These are phyloP conservation scores for Valencia hispanica DNA, from an alignment of 2,797 vertebrate genomes.

Conservation along the genomic window DNA sequence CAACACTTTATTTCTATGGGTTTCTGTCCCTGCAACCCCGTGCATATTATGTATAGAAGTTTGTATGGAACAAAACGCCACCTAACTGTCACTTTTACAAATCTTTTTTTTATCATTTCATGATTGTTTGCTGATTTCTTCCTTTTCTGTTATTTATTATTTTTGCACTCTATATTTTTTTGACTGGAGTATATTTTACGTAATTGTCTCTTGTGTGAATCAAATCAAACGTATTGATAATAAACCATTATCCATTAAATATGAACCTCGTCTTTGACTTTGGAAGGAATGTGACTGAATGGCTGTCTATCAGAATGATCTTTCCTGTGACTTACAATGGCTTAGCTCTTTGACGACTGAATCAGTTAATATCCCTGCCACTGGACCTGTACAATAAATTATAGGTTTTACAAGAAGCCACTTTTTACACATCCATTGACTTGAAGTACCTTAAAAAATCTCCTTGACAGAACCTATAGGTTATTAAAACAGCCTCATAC, in stretches of 20 bases:
- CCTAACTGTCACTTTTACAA: constrained; percentile 46
- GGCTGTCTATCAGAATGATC: too few relatives aligned
- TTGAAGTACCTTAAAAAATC: too few relatives aligned
- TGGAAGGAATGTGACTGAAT: not conserved
- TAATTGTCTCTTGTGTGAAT: constrained; percentile 56
- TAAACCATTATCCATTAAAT: constrained; percentile 71
- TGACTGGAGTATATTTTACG: constrained; percentile 52
- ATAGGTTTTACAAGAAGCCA: too few relatives aligned
- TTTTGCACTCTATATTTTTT: constrained; percentile 37
- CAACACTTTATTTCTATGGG: constrained; percentile 26
- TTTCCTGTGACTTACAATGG: too few relatives aligned
- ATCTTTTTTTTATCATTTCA: constrained; percentile 53
- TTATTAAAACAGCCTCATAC: too few relatives aligned
- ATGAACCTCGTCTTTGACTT: not conserved
- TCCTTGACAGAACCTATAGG: too few relatives aligned
- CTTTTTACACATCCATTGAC: too few relatives aligned
- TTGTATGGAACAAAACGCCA: constrained; percentile 10
- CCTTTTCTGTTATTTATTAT: constrained; percentile 71
- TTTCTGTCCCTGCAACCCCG: constrained; percentile 22
- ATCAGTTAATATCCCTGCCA: too few relatives aligned
- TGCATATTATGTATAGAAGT: constrained; percentile 49
- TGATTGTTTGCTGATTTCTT: constrained; percentile 31
- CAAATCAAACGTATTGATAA: constrained; percentile 62
- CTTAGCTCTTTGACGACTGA: too few relatives aligned
- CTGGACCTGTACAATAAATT: too few relatives aligned